Conservation (phyloP, 2,113 vertebrate species). For the Hyperopisus bebe region DNA sequence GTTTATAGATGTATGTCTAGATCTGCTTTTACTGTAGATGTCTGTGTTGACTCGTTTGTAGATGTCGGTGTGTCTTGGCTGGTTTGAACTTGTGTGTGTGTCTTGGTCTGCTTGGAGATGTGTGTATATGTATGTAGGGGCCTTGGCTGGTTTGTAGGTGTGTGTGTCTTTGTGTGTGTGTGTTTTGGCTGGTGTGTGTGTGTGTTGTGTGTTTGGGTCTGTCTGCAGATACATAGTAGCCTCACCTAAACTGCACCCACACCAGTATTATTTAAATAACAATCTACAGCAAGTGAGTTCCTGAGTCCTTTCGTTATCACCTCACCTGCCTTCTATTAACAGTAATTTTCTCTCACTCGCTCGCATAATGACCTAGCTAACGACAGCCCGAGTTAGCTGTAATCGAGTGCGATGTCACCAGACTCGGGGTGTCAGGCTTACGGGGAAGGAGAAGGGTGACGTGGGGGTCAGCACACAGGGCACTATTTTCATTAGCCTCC, state of each 20-base stretch:
- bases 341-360: constrained; percentile 11
- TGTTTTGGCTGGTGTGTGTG: not conserved
- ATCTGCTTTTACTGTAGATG: not conserved
- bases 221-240: constrained; percentile 34
- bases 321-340: constrained; percentile 12
- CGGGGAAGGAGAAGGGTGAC: not conserved
- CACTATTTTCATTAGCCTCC: not conserved
- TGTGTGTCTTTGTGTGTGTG: constrained; percentile 28
- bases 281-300: not conserved
- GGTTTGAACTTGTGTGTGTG: not conserved
- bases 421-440: not conserved
- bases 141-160: not conserved
- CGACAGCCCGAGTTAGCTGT: constrained; percentile 22
- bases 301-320: constrained; percentile 18
- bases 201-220: constrained; percentile 5
- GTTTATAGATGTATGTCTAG: not conserved
- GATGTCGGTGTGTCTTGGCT: not conserved
- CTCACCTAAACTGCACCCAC: not conserved
- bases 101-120: not conserved
- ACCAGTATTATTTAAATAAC: not conserved
- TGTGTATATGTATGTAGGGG: too few relatives aligned
- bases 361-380: constrained; percentile 15
- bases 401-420: constrained; percentile 27
- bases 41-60: not conserved
- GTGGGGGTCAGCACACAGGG: not conserved